These are phyloP conservation scores for Gasterosteus aculeatus DNA, from an alignment of 2,113 vertebrate species.

Conservation along the genomic window DNA sequence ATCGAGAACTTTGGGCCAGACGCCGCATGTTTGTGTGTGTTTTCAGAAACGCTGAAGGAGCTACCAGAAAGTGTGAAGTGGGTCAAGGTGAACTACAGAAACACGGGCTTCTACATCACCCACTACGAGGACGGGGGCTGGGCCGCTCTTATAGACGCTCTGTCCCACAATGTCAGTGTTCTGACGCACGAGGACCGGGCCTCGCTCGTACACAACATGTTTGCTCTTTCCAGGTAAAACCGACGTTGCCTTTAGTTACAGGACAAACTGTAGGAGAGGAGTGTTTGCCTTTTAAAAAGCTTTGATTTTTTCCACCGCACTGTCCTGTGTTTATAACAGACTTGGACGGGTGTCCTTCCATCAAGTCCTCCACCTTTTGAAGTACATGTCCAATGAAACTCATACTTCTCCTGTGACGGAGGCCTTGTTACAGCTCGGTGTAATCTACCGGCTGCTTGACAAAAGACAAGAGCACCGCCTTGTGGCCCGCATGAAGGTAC, in stretches of 20 bases:
- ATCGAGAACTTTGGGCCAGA: not conserved
- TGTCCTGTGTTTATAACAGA: conserved; percentile 68
- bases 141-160: conserved; percentile 78
- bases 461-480: conserved; percentile 82
- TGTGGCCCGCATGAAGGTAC: conserved; percentile 83
- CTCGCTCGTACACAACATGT: conserved; percentile 91
- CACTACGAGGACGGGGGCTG: conserved; percentile 87
- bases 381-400: conserved; percentile 85
- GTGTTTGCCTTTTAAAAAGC: not conserved
- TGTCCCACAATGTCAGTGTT: conserved; percentile 79
- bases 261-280: not conserved
- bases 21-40: not conserved
- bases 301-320: not conserved
- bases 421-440: conserved; percentile 84
- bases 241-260: not conserved
- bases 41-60: conserved; percentile 81
- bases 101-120: conserved; percentile 92
- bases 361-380: conserved; percentile 83
- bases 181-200: conserved; percentile 89
- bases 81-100: conserved; percentile 92
- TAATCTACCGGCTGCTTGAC: conserved; percentile 86
- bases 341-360: conserved; percentile 85
- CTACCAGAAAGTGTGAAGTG: conserved; percentile 85
- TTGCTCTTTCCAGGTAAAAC: conserved; percentile 88
- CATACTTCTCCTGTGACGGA: conserved; percentile 85